Evolutionary conservation across 2,797 vertebrate genomes (phyloP).

Genomic region (Cuniculus paca): DNA sequence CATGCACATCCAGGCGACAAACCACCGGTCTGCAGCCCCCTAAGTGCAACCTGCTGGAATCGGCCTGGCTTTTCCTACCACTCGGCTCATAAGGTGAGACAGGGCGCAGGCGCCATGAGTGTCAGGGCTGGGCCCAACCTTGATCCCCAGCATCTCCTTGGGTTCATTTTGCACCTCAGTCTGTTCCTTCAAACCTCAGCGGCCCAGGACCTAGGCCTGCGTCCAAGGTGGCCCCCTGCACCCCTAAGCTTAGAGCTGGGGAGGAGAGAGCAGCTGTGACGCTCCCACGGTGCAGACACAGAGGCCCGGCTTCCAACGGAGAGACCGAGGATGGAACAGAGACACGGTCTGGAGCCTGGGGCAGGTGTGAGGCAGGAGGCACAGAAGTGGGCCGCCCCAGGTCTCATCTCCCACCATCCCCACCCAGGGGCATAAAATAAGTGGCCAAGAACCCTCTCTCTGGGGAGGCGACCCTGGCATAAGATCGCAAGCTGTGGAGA

Average conservation of each 20-base stretch:
- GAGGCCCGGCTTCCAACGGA: not conserved
- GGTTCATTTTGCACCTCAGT: not conserved
- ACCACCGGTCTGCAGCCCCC: not conserved
- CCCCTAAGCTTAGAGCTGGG: not conserved
- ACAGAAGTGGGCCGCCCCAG: fast-evolving
- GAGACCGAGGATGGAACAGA: too few relatives aligned
- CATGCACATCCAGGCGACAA: not conserved
- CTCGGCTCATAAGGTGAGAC: fast-evolving
- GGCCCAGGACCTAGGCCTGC: not conserved
- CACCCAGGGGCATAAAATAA: not conserved
- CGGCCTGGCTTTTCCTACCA: not conserved
- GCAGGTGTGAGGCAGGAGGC: not conserved
- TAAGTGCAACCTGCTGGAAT: not conserved
- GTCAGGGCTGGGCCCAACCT: fast-evolving
- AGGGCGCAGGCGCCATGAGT: not conserved
- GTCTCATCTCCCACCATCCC: not conserved
- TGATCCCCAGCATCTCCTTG: too few relatives aligned
- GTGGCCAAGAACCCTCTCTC: fast-evolving
- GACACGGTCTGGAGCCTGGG: not conserved
- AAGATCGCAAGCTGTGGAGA: not conserved
- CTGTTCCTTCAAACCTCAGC: not conserved
- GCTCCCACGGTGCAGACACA: fast-evolving
- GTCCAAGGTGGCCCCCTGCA: fast-evolving
- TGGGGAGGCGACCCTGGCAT: not conserved
- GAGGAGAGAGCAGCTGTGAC: not conserved